Percentiles rank a stretch among this genome's conserved stretches.
These are phyloP conservation scores for Corythornis leucogaster DNA, from an alignment of 2,797 vertebrate species.

Conservation along the genomic window DNA sequence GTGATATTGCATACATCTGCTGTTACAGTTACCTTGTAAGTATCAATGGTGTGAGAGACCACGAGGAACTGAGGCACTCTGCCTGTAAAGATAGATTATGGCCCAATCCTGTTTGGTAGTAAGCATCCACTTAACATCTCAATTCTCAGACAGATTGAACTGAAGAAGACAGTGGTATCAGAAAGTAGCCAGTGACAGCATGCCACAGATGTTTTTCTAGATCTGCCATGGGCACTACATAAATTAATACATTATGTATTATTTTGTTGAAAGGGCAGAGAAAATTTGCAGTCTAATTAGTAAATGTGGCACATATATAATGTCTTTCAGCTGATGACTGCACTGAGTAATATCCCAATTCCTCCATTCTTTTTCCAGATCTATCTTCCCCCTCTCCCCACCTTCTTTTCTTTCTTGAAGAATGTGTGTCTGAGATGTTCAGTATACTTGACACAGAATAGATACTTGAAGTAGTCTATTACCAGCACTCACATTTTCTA, in stretches of 20 bases:
- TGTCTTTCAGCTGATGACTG: background rate
- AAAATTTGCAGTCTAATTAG: background rate
- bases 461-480: background rate
- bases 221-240: background rate
- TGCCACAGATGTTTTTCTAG: background rate
- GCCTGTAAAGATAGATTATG: background rate
- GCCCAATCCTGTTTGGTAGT: fast-evolving
- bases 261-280: background rate
- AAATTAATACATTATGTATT: background rate
- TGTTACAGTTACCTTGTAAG: background rate
- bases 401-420: fast-evolving
- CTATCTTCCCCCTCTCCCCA: too few species aligned
- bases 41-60: background rate
- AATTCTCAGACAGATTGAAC: background rate
- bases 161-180: background rate
- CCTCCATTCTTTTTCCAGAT: background rate
- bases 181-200: background rate
- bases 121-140: background rate
- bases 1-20: background rate
- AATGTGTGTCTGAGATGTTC: background rate
- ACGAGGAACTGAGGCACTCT: background rate
- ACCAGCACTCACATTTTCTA: background rate
- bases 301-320: background rate
- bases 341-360: background rate
- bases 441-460: background rate